These are phyloP conservation scores for Euclidia mi DNA, from an alignment of 2,888 invertebrate genomes.

Conservation along the genomic window DNA sequence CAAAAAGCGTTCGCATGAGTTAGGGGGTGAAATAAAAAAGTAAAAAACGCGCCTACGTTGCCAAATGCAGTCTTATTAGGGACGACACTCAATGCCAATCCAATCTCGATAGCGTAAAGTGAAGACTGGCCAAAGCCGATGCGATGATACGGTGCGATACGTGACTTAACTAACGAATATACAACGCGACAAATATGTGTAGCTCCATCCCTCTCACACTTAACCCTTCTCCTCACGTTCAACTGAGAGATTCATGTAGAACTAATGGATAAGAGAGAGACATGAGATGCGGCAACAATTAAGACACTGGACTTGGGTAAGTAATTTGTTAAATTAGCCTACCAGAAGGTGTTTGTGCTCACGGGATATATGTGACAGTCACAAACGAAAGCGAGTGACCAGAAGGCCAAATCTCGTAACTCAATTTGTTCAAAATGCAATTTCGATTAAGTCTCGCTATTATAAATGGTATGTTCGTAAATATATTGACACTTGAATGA, in stretches of 20 bases:
- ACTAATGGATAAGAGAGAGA: neutral
- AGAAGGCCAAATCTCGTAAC: no score
- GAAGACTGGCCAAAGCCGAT: constrained; percentile 50
- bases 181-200: constrained; percentile 22
- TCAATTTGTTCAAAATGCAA: no score
- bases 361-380: no score
- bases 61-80: constrained; percentile 52
- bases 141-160: constrained; percentile 61
- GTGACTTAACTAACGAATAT: constrained; percentile 48
- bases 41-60: constrained; percentile 26
- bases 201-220: constrained; percentile 12
- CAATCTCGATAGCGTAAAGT: constrained; percentile 55
- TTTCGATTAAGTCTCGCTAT: no score
- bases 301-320: no score
- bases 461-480: no score
- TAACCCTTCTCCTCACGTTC: neutral
- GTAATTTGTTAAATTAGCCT: no score
- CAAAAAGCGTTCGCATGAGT: no score
- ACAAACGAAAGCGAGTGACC: no score
- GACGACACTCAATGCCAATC: constrained; percentile 55
- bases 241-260: neutral
- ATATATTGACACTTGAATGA: no score
- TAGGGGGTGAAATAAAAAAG: neutral
- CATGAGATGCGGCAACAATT: neutral
- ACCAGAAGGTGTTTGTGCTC: no score